A percentile compares a stretch with the other conserved stretches of the same genome.
phyloP scores from a whole-genome alignment of 1,140 invertebrate genomes.

The Psix sp. region DNA sequence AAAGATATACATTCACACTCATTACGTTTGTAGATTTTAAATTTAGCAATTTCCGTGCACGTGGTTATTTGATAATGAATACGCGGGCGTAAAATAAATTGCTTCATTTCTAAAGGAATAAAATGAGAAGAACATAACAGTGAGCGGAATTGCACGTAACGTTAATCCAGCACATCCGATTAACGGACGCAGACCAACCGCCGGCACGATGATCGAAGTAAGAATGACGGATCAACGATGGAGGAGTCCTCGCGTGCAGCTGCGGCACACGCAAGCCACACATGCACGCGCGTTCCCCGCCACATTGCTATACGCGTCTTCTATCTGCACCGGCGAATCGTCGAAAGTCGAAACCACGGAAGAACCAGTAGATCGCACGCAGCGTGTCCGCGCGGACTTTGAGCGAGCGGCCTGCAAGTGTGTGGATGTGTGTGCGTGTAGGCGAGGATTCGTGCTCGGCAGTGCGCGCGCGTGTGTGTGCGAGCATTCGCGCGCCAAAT shows the following conservation, averaged over 20 bases:
- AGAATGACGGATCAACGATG: conserved; percentile 8
- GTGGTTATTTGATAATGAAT: too few relatives aligned
- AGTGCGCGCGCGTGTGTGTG: conserved; percentile 3
- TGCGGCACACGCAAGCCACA: conserved; percentile 15
- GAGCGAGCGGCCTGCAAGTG: conserved; percentile 31
- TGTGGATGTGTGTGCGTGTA: conserved; percentile 14
- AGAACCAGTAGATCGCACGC: conserved; percentile 52
- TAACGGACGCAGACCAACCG: too few relatives aligned
- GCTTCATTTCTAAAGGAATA: too few relatives aligned
- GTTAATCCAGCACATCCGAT: too few relatives aligned
- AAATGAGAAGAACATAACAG: too few relatives aligned
- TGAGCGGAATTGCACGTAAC: too few relatives aligned
- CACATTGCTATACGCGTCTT: conserved; percentile 29
- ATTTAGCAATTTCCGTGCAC: too few relatives aligned
- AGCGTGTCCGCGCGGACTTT: conserved; percentile 52
- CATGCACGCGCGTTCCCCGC: conserved; percentile 35
- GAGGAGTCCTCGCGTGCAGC: conserved; percentile 12
- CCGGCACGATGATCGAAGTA: conserved; percentile 10
- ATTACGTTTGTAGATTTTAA: too few relatives aligned
- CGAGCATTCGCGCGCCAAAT: conserved; percentile 7
- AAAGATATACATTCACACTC: too few relatives aligned
- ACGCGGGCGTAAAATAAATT: too few relatives aligned
- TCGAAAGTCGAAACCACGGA: conserved; percentile 51
- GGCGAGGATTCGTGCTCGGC: not conserved
- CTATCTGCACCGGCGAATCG: conserved; percentile 49